Percentiles rank a stretch among this genome's conserved stretches.
These are phyloP conservation scores for Chironomus tentans DNA, from an alignment of 2,888 invertebrate genomes.

Conservation along the genomic window DNA sequence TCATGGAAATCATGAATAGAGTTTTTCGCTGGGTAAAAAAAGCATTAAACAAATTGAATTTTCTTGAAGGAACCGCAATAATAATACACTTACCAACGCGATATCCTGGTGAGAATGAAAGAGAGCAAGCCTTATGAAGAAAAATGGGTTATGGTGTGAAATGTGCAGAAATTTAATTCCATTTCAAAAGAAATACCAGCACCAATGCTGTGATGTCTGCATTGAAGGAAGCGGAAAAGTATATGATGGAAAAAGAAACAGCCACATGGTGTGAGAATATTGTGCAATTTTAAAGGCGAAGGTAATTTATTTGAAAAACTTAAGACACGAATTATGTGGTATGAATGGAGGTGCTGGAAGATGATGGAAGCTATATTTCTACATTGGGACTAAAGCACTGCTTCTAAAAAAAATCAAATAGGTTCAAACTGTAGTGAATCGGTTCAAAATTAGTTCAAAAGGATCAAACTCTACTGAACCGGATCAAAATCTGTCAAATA, in stretches of 20 bases:
- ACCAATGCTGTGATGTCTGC: neutral
- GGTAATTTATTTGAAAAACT: no score
- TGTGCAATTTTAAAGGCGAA: no score
- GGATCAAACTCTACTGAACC: no score
- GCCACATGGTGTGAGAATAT: neutral
- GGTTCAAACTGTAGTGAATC: no score
- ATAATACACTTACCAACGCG: neutral
- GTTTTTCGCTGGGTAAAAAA: neutral
- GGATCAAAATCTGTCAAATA: no score
- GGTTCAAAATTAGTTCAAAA: no score
- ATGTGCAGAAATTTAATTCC: neutral
- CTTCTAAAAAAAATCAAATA: no score
- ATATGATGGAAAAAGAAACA: neutral
- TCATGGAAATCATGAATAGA: neutral
- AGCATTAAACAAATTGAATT: conserved; percentile 23
- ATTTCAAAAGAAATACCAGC: neutral
- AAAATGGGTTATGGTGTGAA: conserved; percentile 17
- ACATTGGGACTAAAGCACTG: no score
- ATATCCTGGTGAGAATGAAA: neutral
- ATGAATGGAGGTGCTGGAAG: no score
- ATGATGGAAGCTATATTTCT: no score
- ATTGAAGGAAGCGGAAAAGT: no score
- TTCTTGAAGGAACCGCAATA: neutral
- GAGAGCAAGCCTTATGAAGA: conserved; percentile 11
- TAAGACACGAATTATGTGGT: no score